Base-by-base conservation (phyloP, 2,797 vertebrate genomes). In the Chromobotia macracanthus region DNA sequence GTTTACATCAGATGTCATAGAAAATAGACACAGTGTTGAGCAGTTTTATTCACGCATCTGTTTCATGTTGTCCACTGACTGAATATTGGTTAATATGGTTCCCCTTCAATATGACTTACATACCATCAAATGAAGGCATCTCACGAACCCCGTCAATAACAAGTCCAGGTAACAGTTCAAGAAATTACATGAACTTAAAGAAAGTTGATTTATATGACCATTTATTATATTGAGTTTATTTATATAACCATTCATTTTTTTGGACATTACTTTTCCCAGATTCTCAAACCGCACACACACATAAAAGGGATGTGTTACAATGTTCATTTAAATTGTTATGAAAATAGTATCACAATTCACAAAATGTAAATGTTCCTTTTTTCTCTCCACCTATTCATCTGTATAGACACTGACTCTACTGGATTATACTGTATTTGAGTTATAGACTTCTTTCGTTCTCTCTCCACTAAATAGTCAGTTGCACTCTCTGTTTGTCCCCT, bases 1-100 rank as follows among this genome's bases (percentile, higher is more conserved):
- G 75, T 77, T 77, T 69, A 77, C 65, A 77, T 69, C 46, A 55
- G 68, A 60, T 77, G 55, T 69, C 75, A 77, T 38, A 19, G 9
- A 69, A 67, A 76, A 21, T 12, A 77, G 75, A 77, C 44, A 35
- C 65, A 61, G 55, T 50, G 8, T 38, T 77, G 75, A 61, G 55
- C 44, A 69, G n/a, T 68, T 69, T 77, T 35, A 77, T 67, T 15
- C 25, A 38, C 46, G n/a, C 75, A 77, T 77, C 75, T 77, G 75
- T 77, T 77, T 77, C 41, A 77, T 50, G 66, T 77, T 77, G 75
- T 69, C 66, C 65, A 31, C 53, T 69, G 53, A 69, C 8, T 60
- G 65, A 68, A 67, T 61, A 51, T 50, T 41, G 23, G 60, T 77
- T 77, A 77, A 68, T 56, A 60, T 50, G 41, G 23, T 61, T 48